A percentile compares a stretch with the other conserved stretches of the same genome.
These are phyloP conservation scores for Taurulus bubalis DNA, from an alignment of 2,113 vertebrate genomes.

Conservation along the genomic window DNA sequence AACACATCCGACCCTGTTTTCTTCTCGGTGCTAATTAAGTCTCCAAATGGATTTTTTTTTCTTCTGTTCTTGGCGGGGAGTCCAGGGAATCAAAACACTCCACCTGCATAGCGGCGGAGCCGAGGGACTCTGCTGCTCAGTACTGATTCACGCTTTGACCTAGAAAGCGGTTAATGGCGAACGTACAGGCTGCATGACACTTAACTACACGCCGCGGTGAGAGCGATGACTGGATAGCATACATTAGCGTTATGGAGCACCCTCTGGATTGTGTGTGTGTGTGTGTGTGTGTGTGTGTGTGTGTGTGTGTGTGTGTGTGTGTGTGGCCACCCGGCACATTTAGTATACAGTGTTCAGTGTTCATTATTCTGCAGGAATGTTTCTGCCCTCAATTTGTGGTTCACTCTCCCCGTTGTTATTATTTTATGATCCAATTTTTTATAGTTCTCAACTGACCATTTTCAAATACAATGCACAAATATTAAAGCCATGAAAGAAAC, in stretches of 20 bases:
- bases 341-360: neutral
- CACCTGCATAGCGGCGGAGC: slow-evolving; percentile 33
- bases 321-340: neutral
- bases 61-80: slow-evolving; percentile 15
- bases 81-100: slow-evolving; percentile 49
- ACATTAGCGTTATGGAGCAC: slow-evolving; percentile 44
- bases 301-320: neutral
- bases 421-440: neutral
- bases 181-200: slow-evolving; percentile 47
- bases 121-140: slow-evolving; percentile 19
- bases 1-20: slow-evolving; percentile 13
- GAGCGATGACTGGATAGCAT: slow-evolving; percentile 43
- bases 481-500: neutral
- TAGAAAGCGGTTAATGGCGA: slow-evolving; percentile 60
- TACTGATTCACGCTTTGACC: slow-evolving; percentile 64
- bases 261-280: slow-evolving; percentile 9
- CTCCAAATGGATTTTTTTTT: slow-evolving; percentile 15
- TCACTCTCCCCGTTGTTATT: slow-evolving; percentile 6
- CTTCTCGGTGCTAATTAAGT: slow-evolving; percentile 40
- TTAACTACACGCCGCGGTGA: slow-evolving; percentile 31
- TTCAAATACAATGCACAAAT: neutral
- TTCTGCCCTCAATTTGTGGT: neutral
- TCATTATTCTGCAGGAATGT: slow-evolving; percentile 16
- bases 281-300: neutral
- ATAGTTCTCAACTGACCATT: neutral